Percentiles rank a stretch among this genome's conserved stretches.
phyloP scores from a whole-genome alignment of 2,797 vertebrate genomes.

The Etheostoma perlongum region DNA sequence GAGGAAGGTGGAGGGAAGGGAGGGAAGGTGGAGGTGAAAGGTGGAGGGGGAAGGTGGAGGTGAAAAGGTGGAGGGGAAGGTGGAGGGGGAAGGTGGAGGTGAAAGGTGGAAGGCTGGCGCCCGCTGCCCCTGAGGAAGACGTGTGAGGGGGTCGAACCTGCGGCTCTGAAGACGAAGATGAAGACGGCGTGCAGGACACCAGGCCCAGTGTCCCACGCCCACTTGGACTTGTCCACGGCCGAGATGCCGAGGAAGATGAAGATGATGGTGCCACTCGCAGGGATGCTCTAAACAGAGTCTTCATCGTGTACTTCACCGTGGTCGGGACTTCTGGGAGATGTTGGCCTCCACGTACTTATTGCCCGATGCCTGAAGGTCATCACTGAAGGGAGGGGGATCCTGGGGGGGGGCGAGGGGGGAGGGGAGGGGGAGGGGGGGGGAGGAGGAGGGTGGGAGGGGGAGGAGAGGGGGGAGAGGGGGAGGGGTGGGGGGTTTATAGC shows the following conservation, averaged over 20 bases:
- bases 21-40: too few species aligned
- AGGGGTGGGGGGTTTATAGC: too few species aligned
- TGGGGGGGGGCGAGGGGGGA: constrained; percentile 52
- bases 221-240: constrained; percentile 95
- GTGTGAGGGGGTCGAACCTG: constrained; percentile 70
- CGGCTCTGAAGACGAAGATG: constrained; percentile 94
- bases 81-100: too few species aligned
- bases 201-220: constrained; percentile 97
- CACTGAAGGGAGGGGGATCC: too few species aligned
- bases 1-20: too few species aligned
- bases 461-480: too few species aligned
- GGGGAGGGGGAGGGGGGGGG: rapidly evolving
- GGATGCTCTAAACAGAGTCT: constrained; percentile 95
- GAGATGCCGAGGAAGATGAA: constrained; percentile 98
- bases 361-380: constrained; percentile 95
- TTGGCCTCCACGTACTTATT: constrained; percentile 98
- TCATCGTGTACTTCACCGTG: constrained; percentile 97
- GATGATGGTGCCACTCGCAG: constrained; percentile 96
- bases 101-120: too few species aligned
- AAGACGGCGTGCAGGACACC: constrained; percentile 93
- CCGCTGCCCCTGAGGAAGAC: too few species aligned
- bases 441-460: too few species aligned
- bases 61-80: too few species aligned
- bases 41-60: too few species aligned
- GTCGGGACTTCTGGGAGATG: constrained; percentile 97